Base-by-base conservation (phyloP, 2,113 vertebrate species). In the Strix aluco region DNA sequence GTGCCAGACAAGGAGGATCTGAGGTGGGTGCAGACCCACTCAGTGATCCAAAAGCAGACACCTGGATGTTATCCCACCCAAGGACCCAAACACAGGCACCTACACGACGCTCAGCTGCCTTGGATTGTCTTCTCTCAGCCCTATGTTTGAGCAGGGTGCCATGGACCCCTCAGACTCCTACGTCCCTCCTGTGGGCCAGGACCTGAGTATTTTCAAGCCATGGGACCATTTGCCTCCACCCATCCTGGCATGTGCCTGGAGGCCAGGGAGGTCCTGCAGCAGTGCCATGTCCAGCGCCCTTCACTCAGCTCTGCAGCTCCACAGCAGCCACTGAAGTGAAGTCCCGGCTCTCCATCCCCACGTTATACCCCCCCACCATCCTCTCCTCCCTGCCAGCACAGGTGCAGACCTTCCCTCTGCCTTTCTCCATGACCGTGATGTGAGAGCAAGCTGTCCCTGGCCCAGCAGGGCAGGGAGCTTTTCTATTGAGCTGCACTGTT, bases 401-500 rank as follows among this genome's bases (percentile, higher is more conserved):
- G 14, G 9, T 18, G 57, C 77, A 70, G 66, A 38, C 47, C 55
- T 77, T 77, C 62, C 49, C 55, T 34, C 77, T 81, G 77, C 26
- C 55, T 44, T 49, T 55, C 65, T 84, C 71, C 25, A 6, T 46
- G 78, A 52, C 52, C 1, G 2, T 21, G 13, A 42, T 55, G 54
- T 0, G 70, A 98, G 95, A 91, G 92, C 95, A 97, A 98, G 96
- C 83, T 10, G 10, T 81, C 92, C 96, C 92, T 49, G 84, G 91
- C 92, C 80, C 9, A 26, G 81, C 95, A 91, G 92, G 94, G 97
- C 97, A 94, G 93, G 94, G 86, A 97, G 90, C 34, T 91, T 86
- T 73, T 92, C 97, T 96, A 85, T 96, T 36, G 78, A 92, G 94
- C 95, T 62, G 63, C 90, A 70, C 86, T 98, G 97, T 98, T 98